A percentile compares a stretch with the other conserved stretches of the same genome.
Conservation (phyloP, 92 coral and sea anemone species). For the Zoanthus sansibaricus region DNA sequence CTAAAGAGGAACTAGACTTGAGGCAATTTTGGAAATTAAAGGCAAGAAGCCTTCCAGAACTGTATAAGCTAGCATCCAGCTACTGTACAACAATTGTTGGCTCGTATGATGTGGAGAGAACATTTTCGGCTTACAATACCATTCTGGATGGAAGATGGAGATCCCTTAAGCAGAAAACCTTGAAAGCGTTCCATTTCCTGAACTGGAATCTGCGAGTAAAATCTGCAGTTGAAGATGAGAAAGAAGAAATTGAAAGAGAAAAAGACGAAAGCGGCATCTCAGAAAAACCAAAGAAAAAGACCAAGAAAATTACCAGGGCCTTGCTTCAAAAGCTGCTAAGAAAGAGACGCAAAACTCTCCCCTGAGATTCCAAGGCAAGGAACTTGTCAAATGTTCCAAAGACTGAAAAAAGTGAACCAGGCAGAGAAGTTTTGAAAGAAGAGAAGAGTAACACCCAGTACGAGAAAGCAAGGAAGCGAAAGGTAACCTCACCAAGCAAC, state of each 20-base stretch:
- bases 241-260: constrained; percentile 11
- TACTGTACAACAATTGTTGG: constrained; percentile 58
- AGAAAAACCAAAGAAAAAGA: constrained; percentile 5
- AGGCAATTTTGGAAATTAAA: constrained; percentile 68
- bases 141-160: constrained; percentile 52
- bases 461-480: constrained; percentile 32
- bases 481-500: constrained; percentile 33
- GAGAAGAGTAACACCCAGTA: not conserved
- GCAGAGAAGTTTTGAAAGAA: constrained; percentile 16
- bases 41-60: constrained; percentile 65
- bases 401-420: constrained; percentile 30
- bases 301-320: not conserved
- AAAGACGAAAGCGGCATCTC: not conserved
- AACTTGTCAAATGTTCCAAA: constrained; percentile 25
- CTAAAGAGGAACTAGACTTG: constrained; percentile 52
- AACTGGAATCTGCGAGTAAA: constrained; percentile 67
- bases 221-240: constrained; percentile 17
- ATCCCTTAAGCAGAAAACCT: constrained; percentile 38
- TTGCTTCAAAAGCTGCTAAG: not conserved
- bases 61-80: constrained; percentile 48
- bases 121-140: constrained; percentile 57
- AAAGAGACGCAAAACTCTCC: not conserved
- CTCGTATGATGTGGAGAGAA: constrained; percentile 63
- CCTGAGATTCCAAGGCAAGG: not conserved
- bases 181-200: constrained; percentile 58